These are phyloP conservation scores for Pogonocherus hispidulus DNA, from an alignment of 2,888 invertebrate genomes.

Conservation along the genomic window DNA sequence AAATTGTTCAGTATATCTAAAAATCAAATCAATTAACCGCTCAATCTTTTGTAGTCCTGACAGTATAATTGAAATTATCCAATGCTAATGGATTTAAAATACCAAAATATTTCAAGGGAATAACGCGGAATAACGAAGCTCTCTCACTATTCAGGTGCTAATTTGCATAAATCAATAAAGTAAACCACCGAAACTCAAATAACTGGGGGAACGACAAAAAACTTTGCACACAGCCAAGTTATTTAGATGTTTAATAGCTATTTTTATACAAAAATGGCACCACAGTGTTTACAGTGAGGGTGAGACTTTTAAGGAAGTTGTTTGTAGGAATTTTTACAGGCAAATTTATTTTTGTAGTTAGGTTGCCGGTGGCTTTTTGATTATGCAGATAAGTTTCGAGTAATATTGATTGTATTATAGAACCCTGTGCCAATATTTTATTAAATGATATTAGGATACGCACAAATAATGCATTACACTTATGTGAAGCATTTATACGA, in stretches of 20 bases:
- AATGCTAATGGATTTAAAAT: not conserved
- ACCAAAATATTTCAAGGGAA: slow-evolving; percentile 8
- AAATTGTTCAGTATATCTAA: no score
- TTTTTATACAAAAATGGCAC: slow-evolving; percentile 28
- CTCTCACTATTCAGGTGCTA: slow-evolving; percentile 36
- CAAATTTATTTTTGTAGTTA: slow-evolving; percentile 3
- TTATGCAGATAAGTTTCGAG: no score
- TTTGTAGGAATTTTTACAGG: slow-evolving; percentile 11
- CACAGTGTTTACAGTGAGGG: slow-evolving; percentile 23
- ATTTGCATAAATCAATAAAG: slow-evolving; percentile 48
- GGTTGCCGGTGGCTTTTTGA: not conserved
- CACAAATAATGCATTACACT: no score
- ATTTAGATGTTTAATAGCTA: slow-evolving; percentile 30
- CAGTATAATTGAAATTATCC: not conserved
- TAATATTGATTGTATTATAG: no score
- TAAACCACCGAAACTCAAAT: slow-evolving; percentile 38
- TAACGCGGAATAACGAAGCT: slow-evolving; percentile 16
- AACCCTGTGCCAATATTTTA: no score
- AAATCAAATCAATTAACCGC: no score
- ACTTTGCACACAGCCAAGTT: slow-evolving; percentile 22
- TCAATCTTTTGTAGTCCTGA: no score
- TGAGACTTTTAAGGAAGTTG: slow-evolving; percentile 22
- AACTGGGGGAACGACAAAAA: slow-evolving; percentile 28
- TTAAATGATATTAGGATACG: no score
- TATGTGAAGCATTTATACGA: no score